A percentile compares a stretch with the other conserved stretches of the same genome.
Evolutionary conservation across 2,888 invertebrate species (phyloP).

Genomic region (Lucinisca nassula): DNA sequence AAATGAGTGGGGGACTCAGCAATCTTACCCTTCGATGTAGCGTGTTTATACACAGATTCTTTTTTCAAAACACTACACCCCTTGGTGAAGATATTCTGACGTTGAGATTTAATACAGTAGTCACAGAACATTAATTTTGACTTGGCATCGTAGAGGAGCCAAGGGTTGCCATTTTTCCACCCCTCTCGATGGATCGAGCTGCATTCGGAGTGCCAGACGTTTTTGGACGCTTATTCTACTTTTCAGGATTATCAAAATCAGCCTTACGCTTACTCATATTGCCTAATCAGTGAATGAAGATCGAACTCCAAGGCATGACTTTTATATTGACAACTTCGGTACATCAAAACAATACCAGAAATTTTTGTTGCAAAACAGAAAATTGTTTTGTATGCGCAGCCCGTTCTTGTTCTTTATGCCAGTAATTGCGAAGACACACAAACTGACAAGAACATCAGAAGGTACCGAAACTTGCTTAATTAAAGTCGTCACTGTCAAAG

Average conservation of each 20-base stretch:
- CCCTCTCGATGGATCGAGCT: not conserved
- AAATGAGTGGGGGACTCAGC: no score
- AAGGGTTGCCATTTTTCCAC: not conserved
- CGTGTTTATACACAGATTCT: not conserved
- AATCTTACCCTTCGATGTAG: not conserved
- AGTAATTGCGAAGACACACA: not conserved
- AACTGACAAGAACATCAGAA: not conserved
- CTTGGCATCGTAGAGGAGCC: constrained; percentile 9
- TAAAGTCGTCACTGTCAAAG: no score
- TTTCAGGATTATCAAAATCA: not conserved
- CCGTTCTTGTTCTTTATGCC: not conserved
- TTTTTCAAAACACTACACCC: not conserved
- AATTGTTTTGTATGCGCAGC: not conserved
- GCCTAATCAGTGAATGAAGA: not conserved
- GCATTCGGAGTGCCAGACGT: not conserved
- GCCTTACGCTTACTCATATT: not conserved
- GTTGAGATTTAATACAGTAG: constrained; percentile 1
- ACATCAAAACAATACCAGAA: not conserved
- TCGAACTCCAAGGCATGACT: not conserved
- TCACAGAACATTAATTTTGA: constrained; percentile 10
- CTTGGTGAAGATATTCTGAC: not conserved
- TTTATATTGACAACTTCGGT: not conserved
- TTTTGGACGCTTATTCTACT: not conserved
- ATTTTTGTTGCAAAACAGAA: not conserved
- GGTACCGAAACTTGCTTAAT: no score